Percentiles rank a stretch among this genome's conserved stretches.
Evolutionary conservation across 2,113 vertebrate genomes (phyloP).

Genomic region (human): DNA sequence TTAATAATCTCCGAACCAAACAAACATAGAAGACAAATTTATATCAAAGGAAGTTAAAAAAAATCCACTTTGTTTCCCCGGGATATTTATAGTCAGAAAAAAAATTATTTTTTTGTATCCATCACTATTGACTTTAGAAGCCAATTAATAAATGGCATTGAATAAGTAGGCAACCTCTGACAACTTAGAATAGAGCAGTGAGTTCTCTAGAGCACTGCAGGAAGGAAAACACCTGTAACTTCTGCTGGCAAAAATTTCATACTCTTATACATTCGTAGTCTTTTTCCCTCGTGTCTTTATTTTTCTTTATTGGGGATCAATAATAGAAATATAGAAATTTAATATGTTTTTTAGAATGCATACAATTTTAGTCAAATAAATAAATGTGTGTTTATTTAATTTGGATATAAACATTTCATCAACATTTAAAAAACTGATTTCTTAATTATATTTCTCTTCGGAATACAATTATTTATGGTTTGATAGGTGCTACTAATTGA

Average conservation of each 20-base stretch:
- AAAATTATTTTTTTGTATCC: background rate
- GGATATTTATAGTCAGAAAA: background rate
- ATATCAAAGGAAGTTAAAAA: constrained; percentile 16
- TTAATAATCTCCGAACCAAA: constrained; percentile 41
- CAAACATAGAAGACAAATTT: background rate
- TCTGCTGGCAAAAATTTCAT: accelerated
- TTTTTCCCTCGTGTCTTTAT: background rate
- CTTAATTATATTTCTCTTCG: background rate
- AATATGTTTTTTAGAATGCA: background rate
- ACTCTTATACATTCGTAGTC: background rate
- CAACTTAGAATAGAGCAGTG: background rate
- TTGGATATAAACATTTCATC: background rate
- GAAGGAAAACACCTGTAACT: background rate
- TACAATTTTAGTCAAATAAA: background rate
- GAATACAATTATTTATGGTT: background rate
- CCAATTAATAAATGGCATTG: background rate
- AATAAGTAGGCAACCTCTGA: background rate
- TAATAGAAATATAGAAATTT: background rate
- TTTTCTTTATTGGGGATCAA: background rate
- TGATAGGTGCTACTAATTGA: background rate
- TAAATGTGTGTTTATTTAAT: background rate
- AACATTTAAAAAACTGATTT: background rate
- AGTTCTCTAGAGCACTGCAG: background rate
- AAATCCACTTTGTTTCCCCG: background rate
- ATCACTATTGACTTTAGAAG: background rate